Evolutionary conservation across 2,797 vertebrate genomes (phyloP), one percentile per base, ranked within the genome.

Genomic region (Melopsittacus undulatus): DNA sequence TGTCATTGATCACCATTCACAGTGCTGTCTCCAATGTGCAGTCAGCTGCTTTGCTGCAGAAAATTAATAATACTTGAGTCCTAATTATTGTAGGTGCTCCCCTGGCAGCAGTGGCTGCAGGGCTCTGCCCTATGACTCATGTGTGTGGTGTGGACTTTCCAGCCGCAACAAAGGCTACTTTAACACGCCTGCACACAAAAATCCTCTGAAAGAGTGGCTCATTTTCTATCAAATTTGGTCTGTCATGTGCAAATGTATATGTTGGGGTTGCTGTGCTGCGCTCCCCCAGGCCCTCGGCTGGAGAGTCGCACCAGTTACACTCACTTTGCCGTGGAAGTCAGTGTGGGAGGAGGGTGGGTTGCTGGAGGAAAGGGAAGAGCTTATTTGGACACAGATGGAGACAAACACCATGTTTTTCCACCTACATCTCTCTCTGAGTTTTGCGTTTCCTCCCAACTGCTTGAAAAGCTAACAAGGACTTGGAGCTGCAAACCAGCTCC

Each of bases 21-120:
- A 32, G 59, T 29, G 62, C 66, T 40, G 77, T 59, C 66, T 88
- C 90, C 81, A 61, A 61, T 0, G 17, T 75, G 72, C 81, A 62
- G 56, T 30, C 89, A 69, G 74, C 81, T 90, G 80, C 52, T 92
- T 69, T 89, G 76, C 92, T 86, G 73, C 83, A 80, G 75, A 80
- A 95, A 92, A 93, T 84, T 76, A 84, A 23, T 83, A 90, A 83
- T 87, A 30, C 72, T 51, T 3, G n/a, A 61, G 64, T 42, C 79
- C 63, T 68, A 62, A 89, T 81, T 91, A 62, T 56, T 52, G 15
- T 11, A 16, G 84, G 51, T 26, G 3, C 32, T 74, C 40, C 56
- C 43, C 32, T 32, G 80, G 74, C 45, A 76, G 77, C 86, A 40
- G 80, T 0, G 1, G 56, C 73, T 62, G 81, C 8, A 10, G 75